A percentile compares a stretch with the other conserved stretches of the same genome.
Conservation (phyloP, 2,888 invertebrate species). For the Noctua fimbriata region DNA sequence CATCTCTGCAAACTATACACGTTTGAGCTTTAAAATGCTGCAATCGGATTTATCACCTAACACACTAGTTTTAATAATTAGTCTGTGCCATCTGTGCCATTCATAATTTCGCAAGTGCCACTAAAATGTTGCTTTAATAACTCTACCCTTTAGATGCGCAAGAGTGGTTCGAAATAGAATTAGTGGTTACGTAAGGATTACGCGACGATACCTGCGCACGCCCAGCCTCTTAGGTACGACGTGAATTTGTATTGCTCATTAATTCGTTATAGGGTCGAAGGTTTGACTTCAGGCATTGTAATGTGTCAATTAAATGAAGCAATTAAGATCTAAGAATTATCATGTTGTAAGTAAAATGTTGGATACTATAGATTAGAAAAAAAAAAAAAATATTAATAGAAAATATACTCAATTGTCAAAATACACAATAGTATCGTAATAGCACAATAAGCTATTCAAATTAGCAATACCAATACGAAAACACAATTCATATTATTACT, state of each 20-base stretch:
- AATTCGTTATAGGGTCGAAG: conserved; percentile 55
- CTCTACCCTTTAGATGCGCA: conserved; percentile 61
- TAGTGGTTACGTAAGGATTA: conserved; percentile 71
- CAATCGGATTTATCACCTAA: not conserved
- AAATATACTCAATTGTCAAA: not conserved
- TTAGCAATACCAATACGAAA: conserved; percentile 21
- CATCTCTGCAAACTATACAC: not conserved
- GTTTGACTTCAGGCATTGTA: conserved; percentile 34
- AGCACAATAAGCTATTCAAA: conserved; percentile 27
- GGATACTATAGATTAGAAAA: not conserved
- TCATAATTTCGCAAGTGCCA: conserved; percentile 34
- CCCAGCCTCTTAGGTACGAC: conserved; percentile 51
- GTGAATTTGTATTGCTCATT: conserved; percentile 65
- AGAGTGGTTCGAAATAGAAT: conserved; percentile 63
- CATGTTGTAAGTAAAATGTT: not conserved
- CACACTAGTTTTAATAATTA: conserved; percentile 9
- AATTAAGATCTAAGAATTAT: not conserved
- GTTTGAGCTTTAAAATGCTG: not conserved
- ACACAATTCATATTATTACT: conserved; percentile 1
- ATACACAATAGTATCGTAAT: not conserved
- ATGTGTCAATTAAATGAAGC: conserved; percentile 33
- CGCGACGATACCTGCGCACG: conserved; percentile 61
- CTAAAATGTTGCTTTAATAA: conserved; percentile 43
- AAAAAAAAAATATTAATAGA: not conserved
- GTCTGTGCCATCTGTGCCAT: not conserved